Conservation (phyloP, 2,797 vertebrate genomes). For the Sebastes nivosus region DNA sequence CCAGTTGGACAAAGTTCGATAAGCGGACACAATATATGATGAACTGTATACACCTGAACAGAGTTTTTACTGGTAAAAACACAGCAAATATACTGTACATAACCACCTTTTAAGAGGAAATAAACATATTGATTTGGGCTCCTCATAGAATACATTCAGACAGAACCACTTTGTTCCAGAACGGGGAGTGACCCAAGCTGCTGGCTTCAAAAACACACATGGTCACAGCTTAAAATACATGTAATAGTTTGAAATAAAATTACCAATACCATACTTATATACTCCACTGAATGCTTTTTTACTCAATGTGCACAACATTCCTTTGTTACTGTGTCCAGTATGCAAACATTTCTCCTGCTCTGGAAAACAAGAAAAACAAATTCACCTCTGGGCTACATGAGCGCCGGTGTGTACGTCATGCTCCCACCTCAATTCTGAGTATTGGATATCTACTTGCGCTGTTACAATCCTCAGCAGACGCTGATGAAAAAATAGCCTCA, state of each 20-base stretch:
- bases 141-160: constrained; percentile 75
- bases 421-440: constrained; percentile 11
- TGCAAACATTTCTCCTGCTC: constrained; percentile 14
- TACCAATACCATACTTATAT: constrained; percentile 23
- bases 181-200: constrained; percentile 55
- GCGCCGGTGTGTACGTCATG: neutral
- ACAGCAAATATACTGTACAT: constrained; percentile 60
- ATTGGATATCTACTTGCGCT: constrained; percentile 13
- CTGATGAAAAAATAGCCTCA: constrained; percentile 37
- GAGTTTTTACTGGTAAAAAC: constrained; percentile 23
- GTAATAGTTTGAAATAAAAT: constrained; percentile 46
- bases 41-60: constrained; percentile 55
- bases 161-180: constrained; percentile 66
- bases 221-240: constrained; percentile 59
- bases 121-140: constrained; percentile 32
- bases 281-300: constrained; percentile 6
- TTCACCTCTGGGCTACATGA: constrained; percentile 15
- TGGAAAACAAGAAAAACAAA: constrained; percentile 18
- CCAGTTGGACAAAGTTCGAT: constrained; percentile 58
- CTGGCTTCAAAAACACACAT: constrained; percentile 60
- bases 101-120: constrained; percentile 42
- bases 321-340: constrained; percentile 18
- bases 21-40: constrained; percentile 58
- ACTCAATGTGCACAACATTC: constrained; percentile 21
- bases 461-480: constrained; percentile 33